A percentile compares a stretch with the other conserved stretches of the same genome.
These are phyloP conservation scores for Melanotaenia nigrans DNA, from an alignment of 2,797 vertebrate genomes.

Conservation along the genomic window DNA sequence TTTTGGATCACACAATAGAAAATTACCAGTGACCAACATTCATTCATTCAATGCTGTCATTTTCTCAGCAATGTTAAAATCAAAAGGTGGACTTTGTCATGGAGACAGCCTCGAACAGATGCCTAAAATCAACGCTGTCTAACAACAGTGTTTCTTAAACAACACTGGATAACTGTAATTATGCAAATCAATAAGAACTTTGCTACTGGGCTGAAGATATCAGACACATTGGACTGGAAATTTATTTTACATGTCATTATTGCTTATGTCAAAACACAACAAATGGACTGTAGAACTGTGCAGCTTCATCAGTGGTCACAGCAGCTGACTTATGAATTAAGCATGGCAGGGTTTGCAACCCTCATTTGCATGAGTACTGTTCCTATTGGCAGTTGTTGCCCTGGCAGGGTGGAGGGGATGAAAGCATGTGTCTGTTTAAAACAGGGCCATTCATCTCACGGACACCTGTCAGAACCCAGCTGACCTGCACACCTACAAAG, in stretches of 20 bases:
- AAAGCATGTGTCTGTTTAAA: constrained; percentile 33
- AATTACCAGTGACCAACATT: background rate
- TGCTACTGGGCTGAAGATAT: background rate
- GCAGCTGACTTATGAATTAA: constrained; percentile 59
- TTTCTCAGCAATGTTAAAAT: background rate
- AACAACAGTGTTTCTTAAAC: background rate
- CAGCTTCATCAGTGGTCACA: constrained; percentile 35
- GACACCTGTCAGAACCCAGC: constrained; percentile 58
- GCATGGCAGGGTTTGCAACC: constrained; percentile 56
- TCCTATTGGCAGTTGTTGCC: constrained; percentile 41
- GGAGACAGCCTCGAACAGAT: background rate
- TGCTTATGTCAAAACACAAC: constrained; percentile 30
- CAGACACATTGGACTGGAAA: background rate
- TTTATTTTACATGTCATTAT: constrained; percentile 20
- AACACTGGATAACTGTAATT: constrained; percentile 5
- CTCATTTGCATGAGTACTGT: constrained; percentile 65
- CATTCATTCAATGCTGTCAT: background rate
- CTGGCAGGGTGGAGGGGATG: constrained; percentile 32
- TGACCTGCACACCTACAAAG: constrained; percentile 63
- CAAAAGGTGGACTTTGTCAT: background rate
- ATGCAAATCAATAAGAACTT: constrained; percentile 21
- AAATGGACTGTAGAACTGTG: constrained; percentile 16
- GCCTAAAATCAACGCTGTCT: background rate
- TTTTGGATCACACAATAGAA: background rate
- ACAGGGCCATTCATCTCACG: constrained; percentile 62